These are phyloP conservation scores for Lamellibrachia luymesi DNA, from an alignment of 1,140 invertebrate genomes.

Conservation along the genomic window DNA sequence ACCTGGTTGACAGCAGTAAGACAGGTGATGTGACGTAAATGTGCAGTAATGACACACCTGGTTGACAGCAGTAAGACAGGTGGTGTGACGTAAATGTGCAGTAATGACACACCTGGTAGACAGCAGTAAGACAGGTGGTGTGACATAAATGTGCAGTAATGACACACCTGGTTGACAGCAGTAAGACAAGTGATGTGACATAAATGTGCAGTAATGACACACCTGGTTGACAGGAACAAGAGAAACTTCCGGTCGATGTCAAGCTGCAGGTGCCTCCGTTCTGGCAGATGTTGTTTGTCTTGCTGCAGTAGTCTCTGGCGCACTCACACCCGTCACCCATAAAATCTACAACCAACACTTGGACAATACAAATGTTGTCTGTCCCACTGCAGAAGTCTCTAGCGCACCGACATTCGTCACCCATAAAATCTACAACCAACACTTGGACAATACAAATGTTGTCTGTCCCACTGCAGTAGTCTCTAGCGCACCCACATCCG, in stretches of 20 bases:
- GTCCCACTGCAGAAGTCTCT: not conserved
- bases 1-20: too few relatives aligned
- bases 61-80: too few relatives aligned
- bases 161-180: too few relatives aligned
- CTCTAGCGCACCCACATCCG: too few relatives aligned
- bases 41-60: too few relatives aligned
- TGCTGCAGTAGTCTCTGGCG: not conserved
- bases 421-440: not conserved
- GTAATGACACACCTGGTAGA: not conserved
- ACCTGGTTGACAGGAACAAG: not conserved
- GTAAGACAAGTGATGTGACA: too few relatives aligned
- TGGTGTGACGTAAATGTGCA: too few relatives aligned
- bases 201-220: too few relatives aligned
- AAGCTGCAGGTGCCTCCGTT: not conserved
- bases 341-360: not conserved
- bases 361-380: not conserved
- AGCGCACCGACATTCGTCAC: not conserved
- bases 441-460: too few relatives aligned
- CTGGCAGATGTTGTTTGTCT: not conserved
- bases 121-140: not conserved
- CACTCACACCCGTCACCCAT: not conserved
- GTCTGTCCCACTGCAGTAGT: too few relatives aligned
- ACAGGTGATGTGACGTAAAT: too few relatives aligned
- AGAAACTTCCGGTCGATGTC: not conserved
- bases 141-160: too few relatives aligned